Evolutionary conservation across 2,113 vertebrate species (phyloP), one percentile per base, ranked within the genome.

Genomic region (Gorilla gorilla): DNA sequence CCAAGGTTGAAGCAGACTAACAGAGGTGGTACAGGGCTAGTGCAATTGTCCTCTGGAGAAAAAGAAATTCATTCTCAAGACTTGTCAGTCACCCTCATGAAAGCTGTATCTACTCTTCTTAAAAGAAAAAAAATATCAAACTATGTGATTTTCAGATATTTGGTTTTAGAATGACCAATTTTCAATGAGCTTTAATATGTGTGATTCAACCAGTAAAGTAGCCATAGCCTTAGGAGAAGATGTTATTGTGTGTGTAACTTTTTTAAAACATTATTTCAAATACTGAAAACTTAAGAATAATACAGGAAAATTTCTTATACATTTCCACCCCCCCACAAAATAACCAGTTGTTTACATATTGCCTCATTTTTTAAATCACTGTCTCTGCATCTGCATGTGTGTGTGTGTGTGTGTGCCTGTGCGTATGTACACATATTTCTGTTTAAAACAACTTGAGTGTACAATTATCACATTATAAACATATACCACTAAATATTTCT

Each of bases 141-240:
- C 59, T 87, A 64, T 81, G 43, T 80, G 72, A 52, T 87, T 97
- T 55, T 93, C 40, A 92, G 64, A 92, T 61, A 72, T 97, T 97
- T 94, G 38, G 4, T 64, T 76, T 96, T n/a, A 84, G 76, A 97
- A 96, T 91, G 95, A 94, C 68, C 23, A 61, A 85, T 96, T 92
- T 98, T n/a, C 57, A 84, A 20, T 32, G 72, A 52, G 80, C 96
- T 98, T 97, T 97, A 91, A 59, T 45, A 3, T 81, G 43, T 95
- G 30, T 10, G 81, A 82, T 45, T 73, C 87, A 84, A 93, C 76
- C 30, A 98, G 89, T 89, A 92, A 98, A 97, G 70, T 17, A 88
- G 66, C 38, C 18, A 35, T 32, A 97, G 30, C 78, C n/a, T 97
- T 86, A 92, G n/a, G 68, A 88, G 98, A 90, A 90, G 61, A 11